Conservation (phyloP, 2,113 vertebrate genomes). For the Sarotherodon lohbergeri region DNA sequence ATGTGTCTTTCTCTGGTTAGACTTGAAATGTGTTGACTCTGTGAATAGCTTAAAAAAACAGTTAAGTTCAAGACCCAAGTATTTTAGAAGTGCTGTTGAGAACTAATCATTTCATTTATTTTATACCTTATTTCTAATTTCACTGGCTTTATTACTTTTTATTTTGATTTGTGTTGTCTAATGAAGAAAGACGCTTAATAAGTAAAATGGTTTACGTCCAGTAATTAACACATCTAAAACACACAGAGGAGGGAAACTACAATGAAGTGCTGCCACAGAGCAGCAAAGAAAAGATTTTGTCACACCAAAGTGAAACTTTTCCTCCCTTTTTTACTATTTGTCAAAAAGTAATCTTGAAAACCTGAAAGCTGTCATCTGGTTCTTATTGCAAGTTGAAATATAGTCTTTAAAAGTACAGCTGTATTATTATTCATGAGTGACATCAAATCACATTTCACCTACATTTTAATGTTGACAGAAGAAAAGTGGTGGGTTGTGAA, state of each 20-base stretch:
- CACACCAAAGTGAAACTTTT: neutral
- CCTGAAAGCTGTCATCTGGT: slow-evolving; percentile 6
- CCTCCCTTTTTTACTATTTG: neutral
- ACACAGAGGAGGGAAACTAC: neutral
- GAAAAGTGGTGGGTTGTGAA: slow-evolving; percentile 27
- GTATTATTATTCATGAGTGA: slow-evolving; percentile 42
- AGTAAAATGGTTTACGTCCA: neutral
- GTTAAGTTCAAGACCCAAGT: neutral
- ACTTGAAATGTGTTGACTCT: neutral
- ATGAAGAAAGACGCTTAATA: neutral
- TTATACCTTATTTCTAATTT: neutral
- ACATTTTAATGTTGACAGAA: slow-evolving; percentile 19
- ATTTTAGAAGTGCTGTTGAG: neutral
- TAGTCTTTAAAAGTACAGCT: slow-evolving; percentile 19
- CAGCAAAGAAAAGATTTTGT: neutral
- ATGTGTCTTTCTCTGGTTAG: neutral
- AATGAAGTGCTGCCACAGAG: neutral
- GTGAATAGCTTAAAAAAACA: neutral
- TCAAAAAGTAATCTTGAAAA: slow-evolving; percentile 46
- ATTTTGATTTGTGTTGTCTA: neutral
- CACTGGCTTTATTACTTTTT: neutral
- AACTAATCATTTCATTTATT: neutral
- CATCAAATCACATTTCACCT: slow-evolving; percentile 23
- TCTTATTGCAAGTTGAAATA: slow-evolving; percentile 17
- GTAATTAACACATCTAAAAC: neutral